Conservation (phyloP, 2,888 invertebrate species). For the Ariolimax columbianus region DNA sequence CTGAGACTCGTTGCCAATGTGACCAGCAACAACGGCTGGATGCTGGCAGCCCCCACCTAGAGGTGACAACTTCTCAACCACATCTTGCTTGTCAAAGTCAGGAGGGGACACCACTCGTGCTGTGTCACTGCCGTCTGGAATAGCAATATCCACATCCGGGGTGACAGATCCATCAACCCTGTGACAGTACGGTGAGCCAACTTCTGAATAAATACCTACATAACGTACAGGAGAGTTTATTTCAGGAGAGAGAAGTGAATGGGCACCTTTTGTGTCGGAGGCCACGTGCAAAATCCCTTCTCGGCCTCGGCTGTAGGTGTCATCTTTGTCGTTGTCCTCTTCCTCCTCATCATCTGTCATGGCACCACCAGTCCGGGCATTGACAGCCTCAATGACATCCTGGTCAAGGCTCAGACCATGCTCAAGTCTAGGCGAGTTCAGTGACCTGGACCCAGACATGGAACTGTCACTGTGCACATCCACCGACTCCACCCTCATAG, state of each 20-base stretch:
- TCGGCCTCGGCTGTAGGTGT: neutral
- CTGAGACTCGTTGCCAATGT: neutral
- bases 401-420: constrained; percentile 56
- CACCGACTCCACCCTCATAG: constrained; percentile 66
- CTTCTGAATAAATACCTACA: constrained; percentile 50
- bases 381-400: constrained; percentile 56
- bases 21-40: neutral
- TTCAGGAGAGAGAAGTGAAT: constrained; percentile 44
- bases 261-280: constrained; percentile 52
- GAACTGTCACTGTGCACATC: constrained; percentile 75
- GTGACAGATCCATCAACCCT: constrained; percentile 3
- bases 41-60: neutral
- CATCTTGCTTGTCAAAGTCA: neutral
- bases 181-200: constrained; percentile 24
- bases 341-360: constrained; percentile 55
- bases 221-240: constrained; percentile 52
- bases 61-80: neutral
- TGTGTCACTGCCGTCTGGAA: constrained; percentile 9
- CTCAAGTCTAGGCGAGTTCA: constrained; percentile 73
- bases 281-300: constrained; percentile 49
- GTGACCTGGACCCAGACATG: constrained; percentile 72
- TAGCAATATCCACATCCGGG: constrained; percentile 35
- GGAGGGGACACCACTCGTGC: constrained; percentile 17
- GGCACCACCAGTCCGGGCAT: constrained; percentile 52
- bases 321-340: constrained; percentile 18